phyloP scores from a whole-genome alignment of 1,140 invertebrate genomes.

The Lepidotrigona ventralis region DNA sequence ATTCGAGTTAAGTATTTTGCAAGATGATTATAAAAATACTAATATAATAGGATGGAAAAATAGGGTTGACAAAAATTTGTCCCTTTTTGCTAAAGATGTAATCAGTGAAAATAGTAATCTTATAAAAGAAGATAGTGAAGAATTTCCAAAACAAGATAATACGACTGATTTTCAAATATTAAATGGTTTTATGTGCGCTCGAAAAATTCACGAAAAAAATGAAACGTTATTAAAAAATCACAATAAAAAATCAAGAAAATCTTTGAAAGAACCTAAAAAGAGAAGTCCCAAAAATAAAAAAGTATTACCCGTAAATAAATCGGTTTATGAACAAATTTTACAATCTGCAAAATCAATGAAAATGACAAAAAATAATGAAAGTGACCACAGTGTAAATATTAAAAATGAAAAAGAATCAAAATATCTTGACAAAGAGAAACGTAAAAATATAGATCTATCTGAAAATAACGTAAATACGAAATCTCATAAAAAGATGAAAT shows the following conservation, averaged over 20 bases:
- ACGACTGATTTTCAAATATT: neutral
- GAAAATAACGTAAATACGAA: neutral
- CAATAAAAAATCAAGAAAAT: conserved; percentile 20
- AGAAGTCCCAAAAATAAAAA: conserved; percentile 42
- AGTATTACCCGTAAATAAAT: conserved; percentile 19
- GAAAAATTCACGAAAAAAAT: conserved; percentile 41
- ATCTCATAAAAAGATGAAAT: conserved; percentile 11
- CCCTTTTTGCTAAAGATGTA: neutral
- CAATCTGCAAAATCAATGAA: conserved; percentile 30
- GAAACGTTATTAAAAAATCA: neutral
- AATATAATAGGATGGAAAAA: neutral
- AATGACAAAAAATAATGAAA: conserved; percentile 9
- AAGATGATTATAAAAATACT: neutral
- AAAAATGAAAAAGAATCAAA: conserved; percentile 33
- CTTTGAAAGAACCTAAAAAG: conserved; percentile 31
- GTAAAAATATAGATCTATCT: conserved; percentile 28
- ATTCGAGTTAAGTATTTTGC: conserved; percentile 21
- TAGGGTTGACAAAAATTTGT: neutral
- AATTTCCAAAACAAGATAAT: neutral
- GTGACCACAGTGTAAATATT: conserved; percentile 3
- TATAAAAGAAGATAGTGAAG: neutral
- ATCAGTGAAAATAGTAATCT: neutral
- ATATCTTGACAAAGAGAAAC: conserved; percentile 28
- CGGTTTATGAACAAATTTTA: conserved; percentile 56
- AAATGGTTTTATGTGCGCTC: conserved; percentile 56